Conservation (phyloP, 2,113 vertebrate species). For the Brachyistius frenatus region DNA sequence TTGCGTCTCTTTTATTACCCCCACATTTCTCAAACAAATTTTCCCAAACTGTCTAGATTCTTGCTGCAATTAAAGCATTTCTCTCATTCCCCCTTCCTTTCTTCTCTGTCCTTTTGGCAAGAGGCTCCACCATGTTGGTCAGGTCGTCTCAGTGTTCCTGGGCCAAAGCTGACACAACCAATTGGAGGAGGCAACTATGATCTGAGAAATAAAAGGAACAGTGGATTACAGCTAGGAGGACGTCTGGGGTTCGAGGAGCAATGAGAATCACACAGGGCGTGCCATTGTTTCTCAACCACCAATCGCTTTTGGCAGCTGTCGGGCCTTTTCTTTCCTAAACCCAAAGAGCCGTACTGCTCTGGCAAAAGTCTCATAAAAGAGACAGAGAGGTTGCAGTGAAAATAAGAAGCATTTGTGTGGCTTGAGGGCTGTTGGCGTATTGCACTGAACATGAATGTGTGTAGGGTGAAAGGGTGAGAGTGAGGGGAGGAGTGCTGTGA, state of each 20-base stretch:
- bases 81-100: slow-evolving; percentile 74
- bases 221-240: slow-evolving; percentile 75
- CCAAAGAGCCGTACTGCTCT: slow-evolving; percentile 67
- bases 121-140: slow-evolving; percentile 77
- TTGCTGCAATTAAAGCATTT: slow-evolving; percentile 83
- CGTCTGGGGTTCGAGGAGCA: slow-evolving; percentile 74
- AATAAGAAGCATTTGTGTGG: slow-evolving; percentile 82
- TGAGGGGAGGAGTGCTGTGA: slow-evolving; percentile 55
- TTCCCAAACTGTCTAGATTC: slow-evolving; percentile 77
- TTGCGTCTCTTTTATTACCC: slow-evolving; percentile 69
- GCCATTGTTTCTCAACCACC: slow-evolving; percentile 83
- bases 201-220: slow-evolving; percentile 80
- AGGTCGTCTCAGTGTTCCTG: slow-evolving; percentile 71
- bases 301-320: slow-evolving; percentile 75
- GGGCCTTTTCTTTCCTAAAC: slow-evolving; percentile 72
- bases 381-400: slow-evolving; percentile 75
- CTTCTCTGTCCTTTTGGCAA: slow-evolving; percentile 77
- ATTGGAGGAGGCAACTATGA: slow-evolving; percentile 77
- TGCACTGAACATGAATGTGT: slow-evolving; percentile 68
- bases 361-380: slow-evolving; percentile 74
- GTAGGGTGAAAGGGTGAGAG: slow-evolving; percentile 66
- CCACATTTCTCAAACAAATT: slow-evolving; percentile 73
- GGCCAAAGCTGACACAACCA: slow-evolving; percentile 82
- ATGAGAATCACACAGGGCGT: slow-evolving; percentile 80
- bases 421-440: slow-evolving; percentile 69